These are phyloP conservation scores for Callinectes sapidus DNA, from an alignment of 2,888 invertebrate genomes.

Conservation along the genomic window DNA sequence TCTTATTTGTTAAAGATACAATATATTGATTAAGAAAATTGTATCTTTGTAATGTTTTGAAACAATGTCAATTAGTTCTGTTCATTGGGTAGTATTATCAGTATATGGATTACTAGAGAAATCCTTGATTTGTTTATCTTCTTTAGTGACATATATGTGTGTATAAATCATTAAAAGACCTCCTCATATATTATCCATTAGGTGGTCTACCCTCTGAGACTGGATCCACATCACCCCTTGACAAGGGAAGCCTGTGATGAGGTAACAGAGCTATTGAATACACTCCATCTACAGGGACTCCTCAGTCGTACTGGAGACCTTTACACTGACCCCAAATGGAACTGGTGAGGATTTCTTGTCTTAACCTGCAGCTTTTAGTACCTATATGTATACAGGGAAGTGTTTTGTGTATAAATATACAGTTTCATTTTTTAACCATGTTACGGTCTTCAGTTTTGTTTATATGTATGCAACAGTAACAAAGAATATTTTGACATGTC, in stretches of 20 bases:
- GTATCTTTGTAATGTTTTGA: not conserved
- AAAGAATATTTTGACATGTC: too few species aligned
- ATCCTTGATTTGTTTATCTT: not conserved
- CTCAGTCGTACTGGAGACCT: constrained; percentile 75
- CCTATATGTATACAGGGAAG: too few species aligned
- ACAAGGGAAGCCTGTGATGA: constrained; percentile 73
- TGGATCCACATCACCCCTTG: constrained; percentile 70
- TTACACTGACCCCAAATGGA: constrained; percentile 76
- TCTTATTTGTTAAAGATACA: not conserved
- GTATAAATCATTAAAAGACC: not conserved
- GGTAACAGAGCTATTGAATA: constrained; percentile 72
- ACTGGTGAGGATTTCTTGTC: constrained; percentile 76
- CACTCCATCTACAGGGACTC: constrained; percentile 72
- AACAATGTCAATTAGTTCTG: not conserved
- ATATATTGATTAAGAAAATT: not conserved
- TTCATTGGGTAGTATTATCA: not conserved
- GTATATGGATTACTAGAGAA: too few species aligned
- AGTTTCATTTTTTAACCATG: too few species aligned
- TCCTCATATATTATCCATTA: constrained; percentile 48
- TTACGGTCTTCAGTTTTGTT: too few species aligned
- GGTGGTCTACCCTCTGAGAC: constrained; percentile 74
- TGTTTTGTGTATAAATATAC: too few species aligned
- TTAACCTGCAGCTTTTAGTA: not conserved
- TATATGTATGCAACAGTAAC: too few species aligned
- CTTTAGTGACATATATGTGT: not conserved